Percentiles rank a stretch among this genome's conserved stretches.
These are phyloP conservation scores for Drosophila ohnishii DNA, from an alignment of 1,140 invertebrate species.

Conservation along the genomic window DNA sequence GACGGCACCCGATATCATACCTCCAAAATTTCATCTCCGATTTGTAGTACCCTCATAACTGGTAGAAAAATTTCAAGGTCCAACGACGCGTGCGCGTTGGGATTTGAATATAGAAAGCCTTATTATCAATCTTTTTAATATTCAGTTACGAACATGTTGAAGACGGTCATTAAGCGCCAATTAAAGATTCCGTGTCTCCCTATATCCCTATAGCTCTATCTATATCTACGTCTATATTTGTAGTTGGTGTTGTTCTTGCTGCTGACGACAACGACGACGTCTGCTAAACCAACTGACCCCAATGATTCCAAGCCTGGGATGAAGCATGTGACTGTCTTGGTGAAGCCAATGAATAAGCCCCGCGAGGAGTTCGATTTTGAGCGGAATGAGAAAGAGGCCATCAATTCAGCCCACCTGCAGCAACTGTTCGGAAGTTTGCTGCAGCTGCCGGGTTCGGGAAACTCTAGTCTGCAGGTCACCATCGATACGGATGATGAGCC, in stretches of 20 bases:
- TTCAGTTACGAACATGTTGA: conserved; percentile 34
- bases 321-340: conserved; percentile 61
- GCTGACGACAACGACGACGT: conserved; percentile 30
- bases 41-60: conserved; percentile 34
- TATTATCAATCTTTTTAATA: conserved; percentile 48
- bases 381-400: conserved; percentile 59
- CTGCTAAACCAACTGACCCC: conserved; percentile 22
- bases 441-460: conserved; percentile 36
- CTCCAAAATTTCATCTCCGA: conserved; percentile 23
- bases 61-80: conserved; percentile 52
- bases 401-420: conserved; percentile 57
- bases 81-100: conserved; percentile 15
- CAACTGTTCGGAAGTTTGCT: conserved; percentile 56
- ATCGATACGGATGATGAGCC: conserved; percentile 56
- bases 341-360: conserved; percentile 28
- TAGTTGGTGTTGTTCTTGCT: conserved; percentile 60
- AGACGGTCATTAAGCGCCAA: conserved; percentile 39
- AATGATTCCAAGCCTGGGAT: conserved; percentile 7
- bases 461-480: conserved; percentile 34
- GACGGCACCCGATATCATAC: background rate
- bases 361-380: conserved; percentile 66
- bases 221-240: background rate
- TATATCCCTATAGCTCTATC: background rate
- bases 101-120: conserved; percentile 59
- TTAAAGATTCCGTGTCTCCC: conserved; percentile 35